Evolutionary conservation across 1,140 invertebrate species (phyloP), one percentile per base, ranked within the genome.

Genomic region (Drosophila melanica): DNA sequence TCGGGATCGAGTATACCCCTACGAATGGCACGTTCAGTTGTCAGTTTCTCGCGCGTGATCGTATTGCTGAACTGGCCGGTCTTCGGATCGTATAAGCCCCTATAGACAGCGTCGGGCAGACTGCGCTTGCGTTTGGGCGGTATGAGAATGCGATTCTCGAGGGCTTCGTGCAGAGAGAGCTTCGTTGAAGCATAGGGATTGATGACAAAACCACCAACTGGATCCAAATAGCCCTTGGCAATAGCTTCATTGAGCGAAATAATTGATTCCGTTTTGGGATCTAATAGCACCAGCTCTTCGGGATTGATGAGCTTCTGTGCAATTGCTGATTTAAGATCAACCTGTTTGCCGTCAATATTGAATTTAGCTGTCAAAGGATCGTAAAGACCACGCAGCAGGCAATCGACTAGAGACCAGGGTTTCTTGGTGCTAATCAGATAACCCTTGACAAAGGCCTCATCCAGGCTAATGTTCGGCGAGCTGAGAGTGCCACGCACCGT

Each of bases 331-430:
- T 96, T 95, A 4, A 99, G 91, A 18, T 96, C 97, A 71, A 96
- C 93, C 47, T 93, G 93, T 48, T 95, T 94, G 23, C 95, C 94
- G 75, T 97, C 95, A 45, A 96, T 95, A 30, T 95, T 95, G 60
- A 96, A 95, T 48, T 95, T 94, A 4, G 97, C 96, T 54, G 95
- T 96, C 50, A 95, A 93, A 0, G 95, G 92, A 91, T 98, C 95
- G 91, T 98, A 97, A 59, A 96, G 93, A 62, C 96, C 95, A 92
- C 96, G 95, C 41, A 96, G 95, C 48, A 98, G 92, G 50, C 96
- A 96, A 94, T 98, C 97, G 92, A 97, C 95, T 37, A 99, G 92
- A 2, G 96, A 96, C 94, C 95, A 95, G 7, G 96, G 96, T 90
- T 96, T 96, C 69, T 94, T 94, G 33, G 95, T 95, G 72, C 94